Evolutionary conservation across 2,113 vertebrate genomes (phyloP), one percentile per base, ranked within the genome.

Genomic region (rat (Rattus norvegicus)): DNA sequence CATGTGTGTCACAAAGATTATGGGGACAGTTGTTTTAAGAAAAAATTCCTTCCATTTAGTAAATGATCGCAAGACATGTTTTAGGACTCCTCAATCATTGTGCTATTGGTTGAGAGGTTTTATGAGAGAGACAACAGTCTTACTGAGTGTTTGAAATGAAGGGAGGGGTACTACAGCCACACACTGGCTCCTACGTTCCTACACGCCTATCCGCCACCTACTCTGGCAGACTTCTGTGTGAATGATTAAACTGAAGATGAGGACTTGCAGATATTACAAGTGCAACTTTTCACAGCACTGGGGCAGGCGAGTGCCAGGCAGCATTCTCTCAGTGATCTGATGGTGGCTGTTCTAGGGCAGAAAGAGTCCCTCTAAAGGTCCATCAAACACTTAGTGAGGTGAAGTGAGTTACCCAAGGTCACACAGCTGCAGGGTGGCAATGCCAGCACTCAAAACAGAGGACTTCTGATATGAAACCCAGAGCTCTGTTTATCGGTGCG

Each of bases 371-470:
- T 96, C 86, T 95, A 30, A 94, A 16, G 12, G 86, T 73, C 49
- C 85, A 72, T 2, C 8, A 5, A 73, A 93, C 76, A 76, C 81
- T 89, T 93, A 91, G 88, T 93, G 80, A 96, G 95, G 72, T 93
- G 94, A 96, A 79, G 54, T 83, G 94, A 97, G 92, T 52, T 87
- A 49, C 93, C 93, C 83, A 93, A 65, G 97, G 96, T 96, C 93
- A 96, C 94, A 94, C 93, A 97, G 93, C 97, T 93, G 95, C 93
- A 70, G 0, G 2, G 70, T 16, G 22, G 86, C 73, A 84, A 95
- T 96, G 97, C 93, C 96, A 94, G 93, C 63, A 91, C 52, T 75
- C 90, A 95, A 93, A 36, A 97, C 94, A 97, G 94, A 97, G 43
- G 79, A 93, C 94, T 90, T 94, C 92, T 96, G 90, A 95, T 87